phyloP scores from a whole-genome alignment of 2,888 invertebrate species.

The Trilocha varians region DNA sequence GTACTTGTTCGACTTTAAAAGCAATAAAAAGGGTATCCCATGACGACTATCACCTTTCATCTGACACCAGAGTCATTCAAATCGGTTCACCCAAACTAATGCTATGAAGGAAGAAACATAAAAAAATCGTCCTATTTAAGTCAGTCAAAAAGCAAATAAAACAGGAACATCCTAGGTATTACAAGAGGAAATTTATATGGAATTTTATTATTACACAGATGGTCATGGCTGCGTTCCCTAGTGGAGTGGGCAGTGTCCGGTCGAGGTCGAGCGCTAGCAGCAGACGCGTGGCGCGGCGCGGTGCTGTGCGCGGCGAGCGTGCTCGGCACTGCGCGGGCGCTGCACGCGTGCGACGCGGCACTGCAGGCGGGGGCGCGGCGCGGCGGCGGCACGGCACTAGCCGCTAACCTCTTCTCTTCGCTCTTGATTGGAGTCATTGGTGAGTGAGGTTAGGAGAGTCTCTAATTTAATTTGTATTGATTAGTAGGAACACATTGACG shows the following conservation, averaged over 20 bases:
- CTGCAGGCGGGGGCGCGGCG: conserved; percentile 56
- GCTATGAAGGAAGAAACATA: too few relatives aligned
- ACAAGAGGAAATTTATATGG: too few relatives aligned
- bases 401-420: conserved; percentile 60
- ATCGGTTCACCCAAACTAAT: too few relatives aligned
- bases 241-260: conserved; percentile 54
- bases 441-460: conserved; percentile 18
- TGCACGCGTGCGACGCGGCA: conserved; percentile 61
- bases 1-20: too few relatives aligned
- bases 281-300: conserved; percentile 54
- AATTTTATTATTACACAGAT: conserved; percentile 26
- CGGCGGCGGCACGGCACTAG: conserved; percentile 53
- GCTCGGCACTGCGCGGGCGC: conserved; percentile 61
- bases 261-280: conserved; percentile 54
- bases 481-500: too few relatives aligned
- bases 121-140: too few relatives aligned
- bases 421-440: conserved; percentile 60
- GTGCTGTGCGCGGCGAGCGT: conserved; percentile 54
- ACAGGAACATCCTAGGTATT: too few relatives aligned
- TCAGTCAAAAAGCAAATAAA: too few relatives aligned
- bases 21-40: too few relatives aligned
- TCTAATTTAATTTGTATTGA: too few relatives aligned
- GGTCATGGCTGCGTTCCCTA: conserved; percentile 57
- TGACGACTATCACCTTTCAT: too few relatives aligned
- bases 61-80: too few relatives aligned